phyloP scores from a whole-genome alignment of 2,888 invertebrate genomes.

The Thumatha senex region DNA sequence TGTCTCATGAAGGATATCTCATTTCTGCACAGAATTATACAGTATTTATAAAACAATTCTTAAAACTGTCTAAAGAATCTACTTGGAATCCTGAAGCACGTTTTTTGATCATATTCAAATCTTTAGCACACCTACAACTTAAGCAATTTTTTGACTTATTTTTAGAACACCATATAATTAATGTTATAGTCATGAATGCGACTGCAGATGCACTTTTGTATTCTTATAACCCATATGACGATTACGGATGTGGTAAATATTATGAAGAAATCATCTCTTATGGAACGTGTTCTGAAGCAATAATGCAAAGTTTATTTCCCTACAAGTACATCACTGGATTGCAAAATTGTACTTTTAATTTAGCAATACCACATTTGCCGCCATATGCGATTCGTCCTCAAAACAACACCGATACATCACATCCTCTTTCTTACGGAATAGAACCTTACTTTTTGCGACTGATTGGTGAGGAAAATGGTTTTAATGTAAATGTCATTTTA shows the following conservation, averaged over 20 bases:
- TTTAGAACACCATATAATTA: slow-evolving; percentile 36
- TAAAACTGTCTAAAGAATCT: slow-evolving; percentile 30
- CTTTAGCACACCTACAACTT: slow-evolving; percentile 29
- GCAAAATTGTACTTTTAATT: slow-evolving; percentile 51
- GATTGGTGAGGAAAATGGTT: slow-evolving; percentile 46
- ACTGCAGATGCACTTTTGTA: slow-evolving; percentile 45
- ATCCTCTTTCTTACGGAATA: slow-evolving; percentile 27
- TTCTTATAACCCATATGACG: slow-evolving; percentile 60
- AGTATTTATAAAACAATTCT: slow-evolving; percentile 29
- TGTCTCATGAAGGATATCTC: slow-evolving; percentile 40
- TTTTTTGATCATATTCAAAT: slow-evolving; percentile 45
- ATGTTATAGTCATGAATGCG: slow-evolving; percentile 48
- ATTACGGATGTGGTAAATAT: slow-evolving; percentile 57
- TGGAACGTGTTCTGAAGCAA: slow-evolving; percentile 46
- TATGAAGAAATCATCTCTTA: slow-evolving; percentile 46
- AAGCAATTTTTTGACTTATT: slow-evolving; percentile 46
- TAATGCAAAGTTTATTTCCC: slow-evolving; percentile 36
- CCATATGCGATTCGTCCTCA: slow-evolving; percentile 35
- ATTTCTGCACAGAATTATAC: slow-evolving; percentile 28
- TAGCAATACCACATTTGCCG: slow-evolving; percentile 50
- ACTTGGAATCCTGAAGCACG: slow-evolving; percentile 53
- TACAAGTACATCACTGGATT: slow-evolving; percentile 47
- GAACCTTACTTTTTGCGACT: slow-evolving; percentile 48
- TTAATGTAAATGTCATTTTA: slow-evolving; percentile 43
- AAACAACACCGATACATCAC: slow-evolving; percentile 8